A percentile compares a stretch with the other conserved stretches of the same genome.
Evolutionary conservation across 1,140 invertebrate genomes (phyloP).

Genomic region (Parasteatoda tepidariorum): DNA sequence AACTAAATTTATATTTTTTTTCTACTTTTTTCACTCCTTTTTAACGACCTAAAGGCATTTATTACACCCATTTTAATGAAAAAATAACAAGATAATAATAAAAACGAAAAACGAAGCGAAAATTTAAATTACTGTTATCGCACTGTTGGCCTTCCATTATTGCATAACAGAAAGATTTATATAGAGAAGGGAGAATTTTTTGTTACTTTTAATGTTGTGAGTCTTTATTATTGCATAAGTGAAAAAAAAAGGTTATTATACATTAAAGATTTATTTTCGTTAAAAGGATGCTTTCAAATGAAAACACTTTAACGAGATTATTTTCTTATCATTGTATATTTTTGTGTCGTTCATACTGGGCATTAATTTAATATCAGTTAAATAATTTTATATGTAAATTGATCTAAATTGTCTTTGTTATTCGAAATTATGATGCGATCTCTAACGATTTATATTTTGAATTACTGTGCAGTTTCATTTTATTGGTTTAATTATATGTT

Average conservation of each 20-base stretch:
- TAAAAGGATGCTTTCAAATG: neutral
- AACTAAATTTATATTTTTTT: slow-evolving; percentile 1
- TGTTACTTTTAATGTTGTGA: slow-evolving; percentile 1
- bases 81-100: neutral
- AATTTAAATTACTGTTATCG: slow-evolving; percentile 37
- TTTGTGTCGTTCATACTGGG: too few species aligned
- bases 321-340: too few species aligned
- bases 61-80: slow-evolving; percentile 26
- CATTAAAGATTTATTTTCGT: neutral
- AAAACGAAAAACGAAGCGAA: neutral
- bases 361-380: too few species aligned
- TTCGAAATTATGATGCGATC: too few species aligned
- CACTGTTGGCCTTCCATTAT: slow-evolving; percentile 16
- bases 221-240: neutral
- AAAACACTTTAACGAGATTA: too few species aligned
- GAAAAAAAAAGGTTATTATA: neutral
- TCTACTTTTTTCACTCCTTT: neutral
- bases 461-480: too few species aligned
- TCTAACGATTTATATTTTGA: too few species aligned
- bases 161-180: slow-evolving; percentile 21
- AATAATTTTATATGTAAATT: too few species aligned
- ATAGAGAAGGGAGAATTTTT: neutral
- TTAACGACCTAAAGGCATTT: slow-evolving; percentile 18
- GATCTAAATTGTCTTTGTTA: too few species aligned
- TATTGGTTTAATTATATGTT: too few species aligned